Conservation (phyloP, 1,140 invertebrate species). For the Schlechtendalia chinensis region DNA sequence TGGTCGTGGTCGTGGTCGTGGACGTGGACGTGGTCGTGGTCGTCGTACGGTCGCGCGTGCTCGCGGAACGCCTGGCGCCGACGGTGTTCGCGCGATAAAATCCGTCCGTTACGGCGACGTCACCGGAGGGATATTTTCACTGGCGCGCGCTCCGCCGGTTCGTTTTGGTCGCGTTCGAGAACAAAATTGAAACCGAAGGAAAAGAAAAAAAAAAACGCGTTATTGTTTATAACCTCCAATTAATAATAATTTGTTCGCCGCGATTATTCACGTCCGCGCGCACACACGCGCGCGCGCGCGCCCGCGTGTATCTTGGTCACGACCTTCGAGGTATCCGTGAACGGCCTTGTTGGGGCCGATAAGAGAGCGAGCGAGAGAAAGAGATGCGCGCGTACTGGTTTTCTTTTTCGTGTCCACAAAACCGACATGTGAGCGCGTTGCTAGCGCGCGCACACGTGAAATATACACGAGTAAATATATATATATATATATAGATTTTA, state of each 20-base stretch:
- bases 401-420: constrained; percentile 34
- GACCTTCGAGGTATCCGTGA: constrained; percentile 46
- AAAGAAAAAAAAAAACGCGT: constrained; percentile 12
- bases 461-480: no score
- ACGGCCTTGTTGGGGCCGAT: constrained; percentile 44
- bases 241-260: constrained; percentile 36
- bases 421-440: background rate
- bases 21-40: background rate
- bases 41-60: background rate
- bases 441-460: background rate
- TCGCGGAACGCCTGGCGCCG: constrained; percentile 36
- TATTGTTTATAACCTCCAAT: constrained; percentile 43
- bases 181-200: background rate
- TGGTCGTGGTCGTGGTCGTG: constrained; percentile 5
- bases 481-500: background rate
- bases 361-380: background rate
- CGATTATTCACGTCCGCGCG: constrained; percentile 9
- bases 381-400: background rate
- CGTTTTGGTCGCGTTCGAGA: no score
- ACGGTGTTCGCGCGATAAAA: constrained; percentile 14
- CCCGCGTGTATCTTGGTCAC: constrained; percentile 36
- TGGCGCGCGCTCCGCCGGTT: background rate
- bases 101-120: constrained; percentile 2
- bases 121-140: constrained; percentile 37
- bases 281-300: no score